Evolutionary conservation across 2,113 vertebrate species (phyloP).

Genomic region (Odocoileus hemionus): DNA sequence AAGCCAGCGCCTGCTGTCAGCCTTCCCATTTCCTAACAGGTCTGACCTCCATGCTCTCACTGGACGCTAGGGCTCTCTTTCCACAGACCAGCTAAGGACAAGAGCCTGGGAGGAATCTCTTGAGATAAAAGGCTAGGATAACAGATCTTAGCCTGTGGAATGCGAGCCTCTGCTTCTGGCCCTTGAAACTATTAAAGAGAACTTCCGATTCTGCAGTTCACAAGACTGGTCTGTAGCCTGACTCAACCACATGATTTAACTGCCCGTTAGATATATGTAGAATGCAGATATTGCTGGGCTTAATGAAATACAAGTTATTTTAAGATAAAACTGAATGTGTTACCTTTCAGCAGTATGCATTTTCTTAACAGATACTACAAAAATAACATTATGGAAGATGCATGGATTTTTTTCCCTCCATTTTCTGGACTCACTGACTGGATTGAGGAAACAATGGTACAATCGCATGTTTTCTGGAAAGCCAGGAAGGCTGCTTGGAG

Average conservation of each 20-base stretch:
- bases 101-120: neutral
- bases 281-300: neutral
- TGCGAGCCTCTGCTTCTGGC: neutral
- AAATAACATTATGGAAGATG: neutral
- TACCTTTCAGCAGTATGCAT: neutral
- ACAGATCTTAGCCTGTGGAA: neutral
- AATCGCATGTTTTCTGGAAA: neutral
- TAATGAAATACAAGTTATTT: neutral
- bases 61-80: neutral
- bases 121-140: neutral
- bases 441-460: neutral
- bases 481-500: neutral
- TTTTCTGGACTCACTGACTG: neutral
- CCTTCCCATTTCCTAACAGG: neutral
- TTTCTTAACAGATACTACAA: neutral
- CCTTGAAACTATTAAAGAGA: neutral
- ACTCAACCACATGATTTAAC: neutral
- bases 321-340: neutral
- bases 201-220: neutral
- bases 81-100: neutral
- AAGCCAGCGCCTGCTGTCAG: neutral
- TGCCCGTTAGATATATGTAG: neutral
- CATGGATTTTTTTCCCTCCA: neutral
- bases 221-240: neutral
- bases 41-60: neutral